Evolutionary conservation across 2,888 invertebrate genomes (phyloP), one percentile per base, ranked within the genome.

Genomic region (Tridacna gigas): DNA sequence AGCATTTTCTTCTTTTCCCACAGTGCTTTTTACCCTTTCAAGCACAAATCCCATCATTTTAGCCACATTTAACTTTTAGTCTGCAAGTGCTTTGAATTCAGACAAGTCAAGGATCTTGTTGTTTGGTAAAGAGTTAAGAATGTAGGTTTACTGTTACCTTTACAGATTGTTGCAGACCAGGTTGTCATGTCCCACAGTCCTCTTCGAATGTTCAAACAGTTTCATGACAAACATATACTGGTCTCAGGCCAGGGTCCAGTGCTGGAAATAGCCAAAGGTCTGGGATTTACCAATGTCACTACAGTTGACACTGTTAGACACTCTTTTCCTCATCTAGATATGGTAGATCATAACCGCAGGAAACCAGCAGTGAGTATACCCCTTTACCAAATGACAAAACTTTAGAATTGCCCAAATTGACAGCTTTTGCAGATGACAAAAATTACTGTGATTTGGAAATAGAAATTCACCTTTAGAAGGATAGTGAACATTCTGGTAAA

Each of bases 181-280:
- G 96, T 97, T 9, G 95, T 97, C 0, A 96, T 96, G 96, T 96
- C 96, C 0, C 96, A 97, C 93, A 96, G 96, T 83, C 96, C 96
- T 0, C 92, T 97, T 60, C 94, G 95, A 90, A 95, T 96, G 95
- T 96, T 96, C 88, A 94, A 95, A 66, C 95, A 96, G 86, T 96
- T 96, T 91, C 96, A 96, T 86, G 94, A 96, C 89, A 96, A 96
- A 90, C 96, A 96, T 85, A 96, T 96, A 26, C 93, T 97, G 20
- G 96, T 96, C 80, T 96, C 96, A 13, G 96, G 96, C 0, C 96
- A 96, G 93, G 95, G 95, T 13, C 95, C 95, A 0, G 94, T 96
- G 2, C 93, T 92, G 74, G 96, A 96, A 89, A 96, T 97, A 88
- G 95, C 95, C 15, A 90, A 91, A 77, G 93, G 94, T 71, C 92